Conservation (phyloP, 2,797 vertebrate genomes). For the Anguilla anguilla region DNA sequence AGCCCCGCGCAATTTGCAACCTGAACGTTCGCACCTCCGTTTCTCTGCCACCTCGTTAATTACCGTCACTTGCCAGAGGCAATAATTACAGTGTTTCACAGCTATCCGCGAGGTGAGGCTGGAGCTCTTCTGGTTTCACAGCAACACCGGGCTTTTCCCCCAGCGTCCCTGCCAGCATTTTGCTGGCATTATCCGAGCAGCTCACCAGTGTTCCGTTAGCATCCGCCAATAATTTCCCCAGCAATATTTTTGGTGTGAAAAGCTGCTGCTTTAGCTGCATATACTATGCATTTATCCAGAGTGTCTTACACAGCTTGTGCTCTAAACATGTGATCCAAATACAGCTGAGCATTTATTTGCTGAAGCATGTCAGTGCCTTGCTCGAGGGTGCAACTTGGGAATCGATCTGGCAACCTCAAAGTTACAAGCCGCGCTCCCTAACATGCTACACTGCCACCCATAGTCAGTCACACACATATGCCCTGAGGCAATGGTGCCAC, state of each 20-base stretch:
- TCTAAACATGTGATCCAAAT: no score
- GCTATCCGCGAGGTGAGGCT: slow-evolving; percentile 48
- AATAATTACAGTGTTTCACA: slow-evolving; percentile 59
- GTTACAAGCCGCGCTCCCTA: no score
- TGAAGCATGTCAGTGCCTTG: no score
- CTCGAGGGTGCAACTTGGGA: no score
- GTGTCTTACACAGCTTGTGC: no score
- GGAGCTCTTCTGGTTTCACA: neutral
- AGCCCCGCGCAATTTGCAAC: slow-evolving; percentile 58
- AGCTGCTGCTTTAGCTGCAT: neutral
- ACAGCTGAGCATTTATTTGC: no score
- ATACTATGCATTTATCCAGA: no score
- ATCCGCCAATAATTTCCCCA: neutral
- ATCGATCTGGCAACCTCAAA: no score
- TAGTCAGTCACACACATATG: neutral
- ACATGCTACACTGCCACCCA: no score
- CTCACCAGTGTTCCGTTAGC: neutral
- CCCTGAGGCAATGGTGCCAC: neutral
- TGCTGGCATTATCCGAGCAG: neutral
- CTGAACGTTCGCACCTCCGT: slow-evolving; percentile 62
- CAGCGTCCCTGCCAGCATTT: no score
- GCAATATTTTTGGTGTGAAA: neutral
- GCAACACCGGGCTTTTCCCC: neutral
- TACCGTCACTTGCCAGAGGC: slow-evolving; percentile 52
- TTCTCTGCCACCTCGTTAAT: slow-evolving; percentile 62